Evolutionary conservation across 2,888 invertebrate genomes (phyloP).

Genomic region (Drosophila mimica): DNA sequence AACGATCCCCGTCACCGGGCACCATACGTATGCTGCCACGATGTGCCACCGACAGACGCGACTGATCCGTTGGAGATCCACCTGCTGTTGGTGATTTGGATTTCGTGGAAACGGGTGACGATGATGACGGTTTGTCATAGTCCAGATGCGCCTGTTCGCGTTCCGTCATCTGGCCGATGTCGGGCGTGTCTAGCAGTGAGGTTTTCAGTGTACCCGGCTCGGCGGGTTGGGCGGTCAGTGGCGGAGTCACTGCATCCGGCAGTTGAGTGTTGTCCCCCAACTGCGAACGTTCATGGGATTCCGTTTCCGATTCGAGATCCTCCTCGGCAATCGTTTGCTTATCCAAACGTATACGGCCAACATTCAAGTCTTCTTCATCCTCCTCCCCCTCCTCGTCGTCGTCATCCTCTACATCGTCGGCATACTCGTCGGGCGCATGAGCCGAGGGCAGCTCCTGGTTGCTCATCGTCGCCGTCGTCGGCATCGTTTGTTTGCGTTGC

Average conservation of each 20-base stretch:
- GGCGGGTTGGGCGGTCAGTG: slow-evolving; percentile 92
- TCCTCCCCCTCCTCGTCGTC: slow-evolving; percentile 82
- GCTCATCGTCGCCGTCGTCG: slow-evolving; percentile 54
- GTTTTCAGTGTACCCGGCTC: slow-evolving; percentile 96
- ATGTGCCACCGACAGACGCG: slow-evolving; percentile 85
- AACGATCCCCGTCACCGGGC: slow-evolving; percentile 85
- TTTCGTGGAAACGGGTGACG: slow-evolving; percentile 49
- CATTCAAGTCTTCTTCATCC: slow-evolving; percentile 73
- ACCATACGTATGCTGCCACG: slow-evolving; percentile 88
- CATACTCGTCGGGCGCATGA: slow-evolving; percentile 69
- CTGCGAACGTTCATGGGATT: slow-evolving; percentile 71
- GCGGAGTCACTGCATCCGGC: slow-evolving; percentile 87
- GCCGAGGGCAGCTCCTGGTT: slow-evolving; percentile 68
- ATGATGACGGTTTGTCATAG: slow-evolving; percentile 59
- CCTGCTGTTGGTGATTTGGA: slow-evolving; percentile 38
- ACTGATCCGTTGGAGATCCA: slow-evolving; percentile 64
- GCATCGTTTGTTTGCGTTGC: slow-evolving; percentile 82
- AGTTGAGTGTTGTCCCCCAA: slow-evolving; percentile 85
- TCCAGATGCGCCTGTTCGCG: slow-evolving; percentile 94
- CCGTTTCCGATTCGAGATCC: slow-evolving; percentile 76
- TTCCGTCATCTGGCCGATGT: slow-evolving; percentile 96
- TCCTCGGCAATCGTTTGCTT: slow-evolving; percentile 83
- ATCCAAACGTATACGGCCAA: slow-evolving; percentile 83
- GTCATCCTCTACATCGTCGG: slow-evolving; percentile 70
- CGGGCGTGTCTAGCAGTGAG: slow-evolving; percentile 95